Conservation (phyloP, 2,888 invertebrate species). For the Xylophagus ater region DNA sequence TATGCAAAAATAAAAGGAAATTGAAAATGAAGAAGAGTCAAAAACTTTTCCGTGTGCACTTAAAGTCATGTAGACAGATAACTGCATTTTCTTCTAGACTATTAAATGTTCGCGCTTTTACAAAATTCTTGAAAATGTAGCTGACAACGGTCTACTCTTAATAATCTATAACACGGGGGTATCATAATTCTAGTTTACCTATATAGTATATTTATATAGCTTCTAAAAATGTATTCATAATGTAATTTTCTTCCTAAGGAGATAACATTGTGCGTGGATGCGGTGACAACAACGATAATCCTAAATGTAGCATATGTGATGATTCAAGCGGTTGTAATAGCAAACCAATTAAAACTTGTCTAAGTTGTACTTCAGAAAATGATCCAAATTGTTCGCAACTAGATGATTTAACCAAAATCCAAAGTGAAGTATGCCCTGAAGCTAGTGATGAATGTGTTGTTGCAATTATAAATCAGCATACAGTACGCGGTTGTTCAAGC, state of each 20-base stretch:
- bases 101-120: too few relatives aligned
- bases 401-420: slow-evolving; percentile 24
- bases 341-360: slow-evolving; percentile 25
- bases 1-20: too few relatives aligned
- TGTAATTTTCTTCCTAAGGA: background rate
- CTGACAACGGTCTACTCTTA: too few relatives aligned
- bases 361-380: slow-evolving; percentile 24
- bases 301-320: slow-evolving; percentile 25
- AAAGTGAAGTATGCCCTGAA: slow-evolving; percentile 23
- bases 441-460: background rate
- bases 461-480: slow-evolving; percentile 1
- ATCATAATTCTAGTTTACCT: too few relatives aligned
- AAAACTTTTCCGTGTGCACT: too few relatives aligned
- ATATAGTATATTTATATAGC: background rate
- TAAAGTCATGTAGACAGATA: too few relatives aligned
- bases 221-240: background rate
- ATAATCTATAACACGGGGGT: too few relatives aligned
- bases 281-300: slow-evolving; percentile 9
- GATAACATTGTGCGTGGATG: slow-evolving; percentile 8
- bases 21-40: too few relatives aligned
- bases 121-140: too few relatives aligned
- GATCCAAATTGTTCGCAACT: slow-evolving; percentile 28
- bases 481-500: slow-evolving; percentile 23
- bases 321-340: slow-evolving; percentile 23
- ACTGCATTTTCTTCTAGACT: too few relatives aligned